Base-by-base conservation (phyloP, 2,888 invertebrate species). In the Drosophila monieri region DNA sequence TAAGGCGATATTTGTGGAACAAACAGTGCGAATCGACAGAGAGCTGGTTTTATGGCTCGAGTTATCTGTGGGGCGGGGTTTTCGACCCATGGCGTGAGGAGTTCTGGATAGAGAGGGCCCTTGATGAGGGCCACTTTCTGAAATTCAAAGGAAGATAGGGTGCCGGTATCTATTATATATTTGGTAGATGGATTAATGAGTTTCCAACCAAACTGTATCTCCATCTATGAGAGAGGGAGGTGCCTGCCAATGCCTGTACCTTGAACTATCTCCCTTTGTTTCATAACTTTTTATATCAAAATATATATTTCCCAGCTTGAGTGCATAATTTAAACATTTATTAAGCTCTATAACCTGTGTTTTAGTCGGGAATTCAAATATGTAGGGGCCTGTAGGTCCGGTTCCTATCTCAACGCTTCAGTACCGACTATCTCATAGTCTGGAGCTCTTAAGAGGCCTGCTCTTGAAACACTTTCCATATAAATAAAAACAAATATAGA, bases 31-130 rank as follows among this genome's bases (percentile, higher is more conserved):
- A 6, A 51, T 61, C 35, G 30, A 9, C 44, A n/a, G 10, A n/a
- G 10, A 15, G 5, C 23, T 44, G 30, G 15, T 52, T 46, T 39
- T 54, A 60, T 39, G 30, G 46, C 15, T 4, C 2, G 46, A 43
- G 56, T 52, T 21, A 41, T 55, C 32, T 25, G 32, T 51, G 32
- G 35, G 15, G 6, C 53, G 53, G 37, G 9, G 56, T 72, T 58
- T 49, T 48, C 62, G 49, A 66, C 58, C 60, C 58, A n/a, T 58
- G 65, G 64, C 61, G 65, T 51, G 60, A 68, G 44, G 44, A 9
- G 60, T 12, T 48, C 21, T 21, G 48, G 41, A 47, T 48, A 62
- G 39, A 23, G 35, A 64, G 32, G 43, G 47, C 61, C 57, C 49
- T 41, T 47, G 30, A 32, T 41, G 48, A 25, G 32, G 1, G 44